A percentile compares a stretch with the other conserved stretches of the same genome.
phyloP scores from a whole-genome alignment of 2,888 invertebrate species.

The Daptonema setosum region DNA sequence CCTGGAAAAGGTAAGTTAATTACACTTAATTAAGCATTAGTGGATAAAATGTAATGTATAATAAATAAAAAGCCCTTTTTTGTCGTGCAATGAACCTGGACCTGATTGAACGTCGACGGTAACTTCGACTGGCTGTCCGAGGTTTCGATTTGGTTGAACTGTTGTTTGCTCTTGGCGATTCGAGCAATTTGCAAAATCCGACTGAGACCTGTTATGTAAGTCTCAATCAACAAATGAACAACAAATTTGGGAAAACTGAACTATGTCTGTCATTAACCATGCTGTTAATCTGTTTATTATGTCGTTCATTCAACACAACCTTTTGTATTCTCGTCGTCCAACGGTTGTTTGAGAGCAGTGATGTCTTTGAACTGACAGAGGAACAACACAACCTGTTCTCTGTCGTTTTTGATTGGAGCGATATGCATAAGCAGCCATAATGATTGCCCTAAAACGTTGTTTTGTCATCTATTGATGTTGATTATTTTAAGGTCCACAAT shows the following conservation, averaged over 20 bases:
- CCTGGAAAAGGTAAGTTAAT: constrained; percentile 3
- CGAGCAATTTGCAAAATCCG: constrained; percentile 26
- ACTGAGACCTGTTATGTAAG: constrained; percentile 14
- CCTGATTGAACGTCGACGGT: background rate
- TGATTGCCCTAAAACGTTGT: constrained; percentile 52
- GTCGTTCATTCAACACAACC: constrained; percentile 11
- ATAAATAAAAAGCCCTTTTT: background rate
- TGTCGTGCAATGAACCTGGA: background rate
- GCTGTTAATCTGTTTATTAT: too few relatives aligned
- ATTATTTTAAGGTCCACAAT: too few relatives aligned
- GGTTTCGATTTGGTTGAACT: constrained; percentile 27
- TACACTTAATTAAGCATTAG: background rate
- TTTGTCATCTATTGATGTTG: background rate
- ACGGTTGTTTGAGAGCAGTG: constrained; percentile 94
- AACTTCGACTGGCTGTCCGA: too few relatives aligned
- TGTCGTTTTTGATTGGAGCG: constrained; percentile 97
- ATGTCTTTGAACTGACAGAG: constrained; percentile 97
- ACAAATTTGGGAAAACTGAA: too few relatives aligned
- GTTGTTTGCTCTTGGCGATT: constrained; percentile 25
- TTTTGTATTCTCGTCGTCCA: constrained; percentile 71
- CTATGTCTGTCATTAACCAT: too few relatives aligned
- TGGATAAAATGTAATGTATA: background rate
- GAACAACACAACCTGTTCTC: constrained; percentile 93
- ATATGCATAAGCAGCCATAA: constrained; percentile 96
- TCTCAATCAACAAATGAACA: too few relatives aligned